phyloP scores from a whole-genome alignment of 2,113 vertebrate species.

The Pardalotus punctatus region DNA sequence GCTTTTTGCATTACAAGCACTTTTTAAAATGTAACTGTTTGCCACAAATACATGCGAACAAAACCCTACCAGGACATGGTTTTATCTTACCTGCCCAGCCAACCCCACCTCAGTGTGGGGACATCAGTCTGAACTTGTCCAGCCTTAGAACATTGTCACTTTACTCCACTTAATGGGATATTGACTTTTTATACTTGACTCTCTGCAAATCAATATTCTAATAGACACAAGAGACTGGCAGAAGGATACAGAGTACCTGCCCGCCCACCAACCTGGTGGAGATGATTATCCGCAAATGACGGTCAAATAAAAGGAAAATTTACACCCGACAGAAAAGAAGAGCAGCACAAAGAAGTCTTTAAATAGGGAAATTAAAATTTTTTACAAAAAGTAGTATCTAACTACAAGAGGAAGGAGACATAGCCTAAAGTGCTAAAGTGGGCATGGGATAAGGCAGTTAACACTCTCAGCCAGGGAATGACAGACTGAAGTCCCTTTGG shows the following conservation, averaged over 20 bases:
- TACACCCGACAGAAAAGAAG: neutral
- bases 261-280: neutral
- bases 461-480: neutral
- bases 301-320: neutral
- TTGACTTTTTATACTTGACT: conserved; percentile 5
- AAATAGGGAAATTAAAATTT: neutral
- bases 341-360: neutral
- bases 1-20: neutral
- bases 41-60: rapidly evolving
- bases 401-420: neutral
- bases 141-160: neutral
- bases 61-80: rapidly evolving
- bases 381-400: neutral
- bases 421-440: neutral
- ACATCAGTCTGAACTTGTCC: neutral
- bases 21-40: neutral
- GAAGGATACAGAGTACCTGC: neutral
- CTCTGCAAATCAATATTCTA: conserved; percentile 1
- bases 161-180: neutral
- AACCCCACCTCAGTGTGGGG: neutral
- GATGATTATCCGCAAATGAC: neutral
- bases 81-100: neutral
- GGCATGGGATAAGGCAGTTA: neutral
- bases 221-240: neutral
- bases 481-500: neutral